A percentile compares a stretch with the other conserved stretches of the same genome.
Evolutionary conservation across 1,140 invertebrate genomes (phyloP).

Genomic region (Andrena cerasifolii): DNA sequence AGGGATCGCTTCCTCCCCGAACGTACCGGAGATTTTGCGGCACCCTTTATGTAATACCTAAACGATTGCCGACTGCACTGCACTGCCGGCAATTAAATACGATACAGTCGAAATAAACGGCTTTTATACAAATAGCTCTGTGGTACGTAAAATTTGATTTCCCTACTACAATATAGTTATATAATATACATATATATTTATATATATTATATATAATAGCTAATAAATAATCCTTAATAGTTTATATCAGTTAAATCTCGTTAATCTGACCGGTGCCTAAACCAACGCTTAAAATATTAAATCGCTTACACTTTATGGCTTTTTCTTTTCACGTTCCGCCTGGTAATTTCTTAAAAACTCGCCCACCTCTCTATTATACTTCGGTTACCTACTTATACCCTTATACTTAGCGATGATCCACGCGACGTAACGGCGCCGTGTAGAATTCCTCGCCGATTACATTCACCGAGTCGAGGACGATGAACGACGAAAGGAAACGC

Average conservation of each 20-base stretch:
- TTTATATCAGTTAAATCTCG: slow-evolving; percentile 61
- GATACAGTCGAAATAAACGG: slow-evolving; percentile 51
- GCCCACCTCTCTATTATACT: neutral
- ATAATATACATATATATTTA: slow-evolving; percentile 63
- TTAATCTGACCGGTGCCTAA: slow-evolving; percentile 49
- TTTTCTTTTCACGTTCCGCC: slow-evolving; percentile 12
- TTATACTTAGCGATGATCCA: slow-evolving; percentile 58
- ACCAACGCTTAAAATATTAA: slow-evolving; percentile 64
- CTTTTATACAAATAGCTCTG: slow-evolving; percentile 73
- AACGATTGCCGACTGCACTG: slow-evolving; percentile 47
- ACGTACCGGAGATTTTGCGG: neutral
- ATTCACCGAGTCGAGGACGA: slow-evolving; percentile 38
- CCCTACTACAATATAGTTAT: slow-evolving; percentile 65
- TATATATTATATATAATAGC: slow-evolving; percentile 61
- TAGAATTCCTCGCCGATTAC: slow-evolving; percentile 48
- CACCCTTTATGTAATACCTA: slow-evolving; percentile 45
- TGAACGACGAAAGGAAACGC: neutral
- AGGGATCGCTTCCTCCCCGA: neutral
- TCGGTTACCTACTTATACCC: slow-evolving; percentile 40
- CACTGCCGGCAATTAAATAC: slow-evolving; percentile 57
- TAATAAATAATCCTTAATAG: slow-evolving; percentile 70
- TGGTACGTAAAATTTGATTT: slow-evolving; percentile 69
- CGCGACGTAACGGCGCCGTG: slow-evolving; percentile 42
- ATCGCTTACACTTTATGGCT: slow-evolving; percentile 59
- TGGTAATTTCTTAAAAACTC: slow-evolving; percentile 12